phyloP scores from a whole-genome alignment of 1,140 invertebrate genomes.

The Dryas iulia region DNA sequence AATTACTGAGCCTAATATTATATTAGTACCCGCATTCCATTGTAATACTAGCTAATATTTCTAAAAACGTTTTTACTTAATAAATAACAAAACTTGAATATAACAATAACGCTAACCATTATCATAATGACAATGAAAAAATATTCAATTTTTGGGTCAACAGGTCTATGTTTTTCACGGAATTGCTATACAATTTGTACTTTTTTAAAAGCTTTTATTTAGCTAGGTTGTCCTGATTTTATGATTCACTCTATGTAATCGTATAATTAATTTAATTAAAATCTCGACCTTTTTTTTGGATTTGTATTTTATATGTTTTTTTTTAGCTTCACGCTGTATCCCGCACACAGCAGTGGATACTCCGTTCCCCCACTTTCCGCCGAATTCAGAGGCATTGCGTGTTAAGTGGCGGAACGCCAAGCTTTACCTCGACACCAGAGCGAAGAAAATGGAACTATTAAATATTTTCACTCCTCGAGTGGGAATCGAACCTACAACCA shows the following conservation, averaged over 20 bases:
- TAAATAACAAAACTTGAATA: not conserved
- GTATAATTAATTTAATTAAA: too few relatives aligned
- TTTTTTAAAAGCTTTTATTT: not conserved
- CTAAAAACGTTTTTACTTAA: not conserved
- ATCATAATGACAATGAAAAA: constrained; percentile 18
- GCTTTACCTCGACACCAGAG: too few relatives aligned
- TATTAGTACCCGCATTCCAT: not conserved
- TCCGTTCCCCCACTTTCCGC: too few relatives aligned
- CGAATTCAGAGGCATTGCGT: too few relatives aligned
- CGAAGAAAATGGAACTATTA: too few relatives aligned
- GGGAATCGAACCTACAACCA: too few relatives aligned
- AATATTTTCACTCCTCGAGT: too few relatives aligned
- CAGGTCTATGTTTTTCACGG: not conserved
- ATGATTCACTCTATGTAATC: not conserved
- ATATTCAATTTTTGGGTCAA: constrained; percentile 9
- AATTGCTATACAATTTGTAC: not conserved
- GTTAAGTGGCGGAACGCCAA: too few relatives aligned
- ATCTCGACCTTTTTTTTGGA: too few relatives aligned
- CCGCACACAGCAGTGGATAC: too few relatives aligned
- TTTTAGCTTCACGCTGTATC: too few relatives aligned
- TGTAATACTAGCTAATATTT: not conserved
- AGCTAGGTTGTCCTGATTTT: not conserved
- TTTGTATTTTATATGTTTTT: too few relatives aligned
- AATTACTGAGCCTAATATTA: not conserved
- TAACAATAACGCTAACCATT: constrained; percentile 8